Percentiles rank a stretch among this genome's conserved stretches.
These are phyloP conservation scores for Steinernema feltiae DNA, from an alignment of 1,140 invertebrate species.

Conservation along the genomic window DNA sequence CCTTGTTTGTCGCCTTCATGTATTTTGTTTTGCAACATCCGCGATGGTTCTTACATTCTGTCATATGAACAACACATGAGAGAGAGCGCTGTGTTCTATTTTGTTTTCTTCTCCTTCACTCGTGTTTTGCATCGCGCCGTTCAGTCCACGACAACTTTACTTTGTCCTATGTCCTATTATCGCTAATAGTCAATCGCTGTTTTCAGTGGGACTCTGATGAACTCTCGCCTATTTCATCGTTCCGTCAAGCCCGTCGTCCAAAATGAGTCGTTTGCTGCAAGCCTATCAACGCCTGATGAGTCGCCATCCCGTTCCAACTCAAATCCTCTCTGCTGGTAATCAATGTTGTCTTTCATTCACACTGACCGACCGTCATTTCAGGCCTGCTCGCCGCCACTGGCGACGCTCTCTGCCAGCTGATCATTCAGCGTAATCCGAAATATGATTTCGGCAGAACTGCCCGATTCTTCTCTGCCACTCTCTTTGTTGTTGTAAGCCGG, in stretches of 20 bases:
- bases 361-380: neutral
- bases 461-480: neutral
- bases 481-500: conserved; percentile 1
- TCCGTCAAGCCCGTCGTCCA: neutral
- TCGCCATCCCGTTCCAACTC: neutral
- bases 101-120: neutral
- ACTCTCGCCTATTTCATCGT: neutral
- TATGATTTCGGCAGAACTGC: neutral
- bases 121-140: neutral
- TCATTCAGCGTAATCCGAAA: neutral
- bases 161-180: neutral
- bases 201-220: neutral
- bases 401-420: neutral
- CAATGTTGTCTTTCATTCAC: neutral
- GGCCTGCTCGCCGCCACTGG: neutral
- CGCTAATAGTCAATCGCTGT: neutral
- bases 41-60: no score
- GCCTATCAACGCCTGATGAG: neutral
- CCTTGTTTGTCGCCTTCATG: no score
- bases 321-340: neutral
- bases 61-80: neutral
- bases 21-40: no score
- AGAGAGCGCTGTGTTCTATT: neutral
- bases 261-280: neutral
- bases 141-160: neutral